phyloP scores from a whole-genome alignment of 2,797 vertebrate genomes.

The Squalus acanthias region DNA sequence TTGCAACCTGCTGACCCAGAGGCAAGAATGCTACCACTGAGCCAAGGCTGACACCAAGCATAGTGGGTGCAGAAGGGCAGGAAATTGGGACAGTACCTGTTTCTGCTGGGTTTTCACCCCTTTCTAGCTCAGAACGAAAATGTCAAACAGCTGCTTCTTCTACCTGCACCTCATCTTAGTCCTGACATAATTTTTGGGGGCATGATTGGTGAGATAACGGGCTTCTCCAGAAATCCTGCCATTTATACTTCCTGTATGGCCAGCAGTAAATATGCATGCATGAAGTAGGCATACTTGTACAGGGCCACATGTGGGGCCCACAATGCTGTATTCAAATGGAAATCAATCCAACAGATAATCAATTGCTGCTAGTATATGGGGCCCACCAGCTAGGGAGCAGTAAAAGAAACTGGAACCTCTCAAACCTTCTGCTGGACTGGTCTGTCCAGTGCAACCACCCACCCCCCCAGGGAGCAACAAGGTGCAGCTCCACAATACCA shows the following conservation, averaged over 20 bases:
- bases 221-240: neutral
- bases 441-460: neutral
- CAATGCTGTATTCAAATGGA: neutral
- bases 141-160: neutral
- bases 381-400: neutral
- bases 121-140: neutral
- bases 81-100: neutral
- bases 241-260: neutral
- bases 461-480: no score
- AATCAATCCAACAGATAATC: neutral
- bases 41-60: neutral
- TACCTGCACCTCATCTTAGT: neutral
- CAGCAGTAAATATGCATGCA: neutral
- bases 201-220: neutral
- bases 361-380: neutral
- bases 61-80: neutral
- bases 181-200: neutral
- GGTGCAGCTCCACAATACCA: neutral
- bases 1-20: neutral
- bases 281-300: no score
- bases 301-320: neutral
- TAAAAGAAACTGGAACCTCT: neutral
- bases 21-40: neutral
- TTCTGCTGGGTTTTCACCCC: neutral
- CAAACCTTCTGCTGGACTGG: neutral